A percentile compares a stretch with the other conserved stretches of the same genome.
Conservation (phyloP, 2,797 vertebrate species). For the Thripadectes ignobilis region DNA sequence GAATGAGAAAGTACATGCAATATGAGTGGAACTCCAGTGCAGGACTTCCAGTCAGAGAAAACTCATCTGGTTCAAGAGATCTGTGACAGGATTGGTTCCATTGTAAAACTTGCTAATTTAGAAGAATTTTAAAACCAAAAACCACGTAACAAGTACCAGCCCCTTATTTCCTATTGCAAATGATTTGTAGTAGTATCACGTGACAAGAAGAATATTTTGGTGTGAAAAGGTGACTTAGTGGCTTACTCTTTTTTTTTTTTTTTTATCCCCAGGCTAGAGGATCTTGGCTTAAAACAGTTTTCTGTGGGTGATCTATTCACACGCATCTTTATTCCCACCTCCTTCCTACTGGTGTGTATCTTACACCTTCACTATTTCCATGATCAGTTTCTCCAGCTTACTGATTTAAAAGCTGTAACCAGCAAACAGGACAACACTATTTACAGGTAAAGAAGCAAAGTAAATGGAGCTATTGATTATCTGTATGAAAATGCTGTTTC, state of each 20-base stretch:
- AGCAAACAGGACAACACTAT: slow-evolving; percentile 93
- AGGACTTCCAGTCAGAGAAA: background rate
- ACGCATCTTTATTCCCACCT: slow-evolving; percentile 94
- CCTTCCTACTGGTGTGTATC: slow-evolving; percentile 94
- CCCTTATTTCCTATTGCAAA: background rate
- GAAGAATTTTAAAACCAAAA: background rate
- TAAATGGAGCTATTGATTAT: background rate
- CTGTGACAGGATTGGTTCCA: background rate
- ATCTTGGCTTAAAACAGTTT: slow-evolving; percentile 89
- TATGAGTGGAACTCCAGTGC: background rate
- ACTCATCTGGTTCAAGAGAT: background rate
- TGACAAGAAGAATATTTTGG: background rate
- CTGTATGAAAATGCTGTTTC: background rate
- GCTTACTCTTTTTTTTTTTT: background rate
- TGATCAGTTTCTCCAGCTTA: slow-evolving; percentile 92
- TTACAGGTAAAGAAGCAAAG: slow-evolving; percentile 85
- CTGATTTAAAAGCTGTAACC: slow-evolving; percentile 92
- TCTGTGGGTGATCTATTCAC: slow-evolving; percentile 84
- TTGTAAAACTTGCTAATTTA: background rate
- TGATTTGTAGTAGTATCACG: background rate
- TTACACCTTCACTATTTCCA: slow-evolving; percentile 99
- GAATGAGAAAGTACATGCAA: background rate
- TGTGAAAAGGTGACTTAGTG: background rate
- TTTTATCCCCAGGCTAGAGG: slow-evolving; percentile 81
- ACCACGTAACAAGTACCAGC: background rate